Base-by-base conservation (phyloP, 2,797 vertebrate species). In the Acomys russatus region DNA sequence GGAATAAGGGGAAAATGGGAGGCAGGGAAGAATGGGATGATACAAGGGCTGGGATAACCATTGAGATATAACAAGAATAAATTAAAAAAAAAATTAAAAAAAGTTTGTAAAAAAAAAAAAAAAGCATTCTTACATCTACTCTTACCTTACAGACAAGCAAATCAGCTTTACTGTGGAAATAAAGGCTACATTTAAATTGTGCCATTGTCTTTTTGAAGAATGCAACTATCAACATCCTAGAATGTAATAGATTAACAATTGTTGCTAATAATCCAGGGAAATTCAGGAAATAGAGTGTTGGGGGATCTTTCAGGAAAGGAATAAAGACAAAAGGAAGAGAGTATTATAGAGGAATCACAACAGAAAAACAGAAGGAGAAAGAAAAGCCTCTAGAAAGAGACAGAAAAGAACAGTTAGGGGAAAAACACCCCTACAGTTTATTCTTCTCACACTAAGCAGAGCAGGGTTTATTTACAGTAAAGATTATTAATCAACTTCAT, bases 151-250 rank as follows among this genome's bases (percentile, higher is more conserved):
- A 4, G 78, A 9, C 91, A 92, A 80, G 12, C 3, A 91, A 44
- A 70, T 96, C 20, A 93, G 14, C 6, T 5, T 95, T 56, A 35
- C 7, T 78, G 1, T 54, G 93, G 90, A 89, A 87, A 35, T 90
- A 12, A 95, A 83, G 89, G 18, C 12, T 25, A 23, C 93, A 0
- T 91, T 96, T 95, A 92, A 6, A 38, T 3, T 35, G 14, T 38
- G 11, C 14, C 56, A 0, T 4, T 38, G 0, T 91, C 66, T 0
- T 44, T 82, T 91, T 93, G 73, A 33, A 94, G 54, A 35, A 93
- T 73, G 22, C 28, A 30, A 6, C 90, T 6, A 22, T 54, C 78
- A 78, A 76, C 2, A 25, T 49, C 11, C 38, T 44, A 44, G 6
- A 79, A 73, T 97, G 25, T 5, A 89, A 90, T 49, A 63, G n/a